These are phyloP conservation scores for Mus musculus DNA, from an alignment of 2,113 vertebrate species.

Conservation along the genomic window DNA sequence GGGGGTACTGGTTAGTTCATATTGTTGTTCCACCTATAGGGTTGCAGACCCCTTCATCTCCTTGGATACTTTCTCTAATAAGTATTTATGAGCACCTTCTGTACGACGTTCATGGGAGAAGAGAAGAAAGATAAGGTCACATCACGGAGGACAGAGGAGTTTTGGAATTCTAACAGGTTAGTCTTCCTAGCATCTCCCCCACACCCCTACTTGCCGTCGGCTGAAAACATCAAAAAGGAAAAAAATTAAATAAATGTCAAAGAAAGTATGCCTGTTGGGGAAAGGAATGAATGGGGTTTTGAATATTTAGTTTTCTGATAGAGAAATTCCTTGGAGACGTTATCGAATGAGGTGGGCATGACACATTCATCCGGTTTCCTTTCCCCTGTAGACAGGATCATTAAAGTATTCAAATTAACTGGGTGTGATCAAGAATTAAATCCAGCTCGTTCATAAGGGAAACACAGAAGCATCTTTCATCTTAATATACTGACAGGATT, in stretches of 20 bases:
- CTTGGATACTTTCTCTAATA: too few species aligned
- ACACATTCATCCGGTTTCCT: conserved; percentile 48
- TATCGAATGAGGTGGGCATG: conserved; percentile 11
- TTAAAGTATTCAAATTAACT: conserved; percentile 75
- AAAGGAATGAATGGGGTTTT: neutral
- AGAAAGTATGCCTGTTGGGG: neutral
- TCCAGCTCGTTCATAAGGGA: conserved; percentile 63
- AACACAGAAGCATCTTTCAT: conserved; percentile 72
- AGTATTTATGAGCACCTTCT: neutral
- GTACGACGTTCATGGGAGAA: neutral
- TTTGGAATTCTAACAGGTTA: neutral
- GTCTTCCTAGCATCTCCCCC: neutral
- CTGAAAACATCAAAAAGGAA: neutral
- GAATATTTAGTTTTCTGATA: conserved; percentile 48
- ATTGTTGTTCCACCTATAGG: too few species aligned
- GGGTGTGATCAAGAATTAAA: conserved; percentile 74
- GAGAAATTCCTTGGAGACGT: conserved; percentile 55
- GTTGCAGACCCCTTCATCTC: too few species aligned
- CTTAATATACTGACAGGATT: conserved; percentile 73
- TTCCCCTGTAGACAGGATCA: conserved; percentile 29
- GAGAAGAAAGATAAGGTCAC: neutral
- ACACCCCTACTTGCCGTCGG: neutral
- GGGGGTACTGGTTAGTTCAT: too few species aligned
- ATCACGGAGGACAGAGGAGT: neutral
- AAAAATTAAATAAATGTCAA: neutral